phyloP scores from a whole-genome alignment of 2,888 invertebrate species.

The Escarpia spicata region DNA sequence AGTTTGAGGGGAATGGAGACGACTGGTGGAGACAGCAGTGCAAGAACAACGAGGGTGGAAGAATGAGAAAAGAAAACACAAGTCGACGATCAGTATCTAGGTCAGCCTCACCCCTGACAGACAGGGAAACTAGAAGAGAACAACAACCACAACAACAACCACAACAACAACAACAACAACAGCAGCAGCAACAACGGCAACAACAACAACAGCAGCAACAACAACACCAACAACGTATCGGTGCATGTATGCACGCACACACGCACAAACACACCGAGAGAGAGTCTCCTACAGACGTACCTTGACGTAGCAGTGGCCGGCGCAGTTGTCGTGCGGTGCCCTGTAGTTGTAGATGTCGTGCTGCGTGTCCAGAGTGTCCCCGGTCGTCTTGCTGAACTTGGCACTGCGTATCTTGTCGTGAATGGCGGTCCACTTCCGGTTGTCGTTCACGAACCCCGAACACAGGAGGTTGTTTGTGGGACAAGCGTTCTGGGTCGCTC shows the following conservation, averaged over 20 bases:
- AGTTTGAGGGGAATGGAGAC: too few relatives aligned
- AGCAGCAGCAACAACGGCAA: too few relatives aligned
- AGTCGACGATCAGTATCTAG: too few relatives aligned
- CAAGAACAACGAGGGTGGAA: too few relatives aligned
- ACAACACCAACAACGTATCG: too few relatives aligned
- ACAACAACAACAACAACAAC: too few relatives aligned
- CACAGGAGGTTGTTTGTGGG: background rate
- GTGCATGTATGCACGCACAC: background rate
- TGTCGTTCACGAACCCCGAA: background rate
- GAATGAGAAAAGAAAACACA: too few relatives aligned
- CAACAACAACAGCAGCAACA: too few relatives aligned
- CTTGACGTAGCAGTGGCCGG: background rate
- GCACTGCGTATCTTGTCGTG: constrained; percentile 30
- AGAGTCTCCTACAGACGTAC: background rate
- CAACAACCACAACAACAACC: too few relatives aligned
- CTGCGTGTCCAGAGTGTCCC: constrained; percentile 46
- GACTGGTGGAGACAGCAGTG: too few relatives aligned
- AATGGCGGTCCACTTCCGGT: constrained; percentile 33
- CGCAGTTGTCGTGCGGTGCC: constrained; percentile 20
- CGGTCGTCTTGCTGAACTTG: constrained; percentile 36
- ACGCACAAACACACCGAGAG: background rate
- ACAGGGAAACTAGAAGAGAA: too few relatives aligned
- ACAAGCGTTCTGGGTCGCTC: constrained; percentile 37
- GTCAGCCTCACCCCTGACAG: too few relatives aligned
- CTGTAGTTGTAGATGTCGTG: constrained; percentile 45